Percentiles rank a stretch among this genome's conserved stretches.
These are phyloP conservation scores for Diadegma fenestrale DNA, from an alignment of 2,888 invertebrate genomes.

Conservation along the genomic window DNA sequence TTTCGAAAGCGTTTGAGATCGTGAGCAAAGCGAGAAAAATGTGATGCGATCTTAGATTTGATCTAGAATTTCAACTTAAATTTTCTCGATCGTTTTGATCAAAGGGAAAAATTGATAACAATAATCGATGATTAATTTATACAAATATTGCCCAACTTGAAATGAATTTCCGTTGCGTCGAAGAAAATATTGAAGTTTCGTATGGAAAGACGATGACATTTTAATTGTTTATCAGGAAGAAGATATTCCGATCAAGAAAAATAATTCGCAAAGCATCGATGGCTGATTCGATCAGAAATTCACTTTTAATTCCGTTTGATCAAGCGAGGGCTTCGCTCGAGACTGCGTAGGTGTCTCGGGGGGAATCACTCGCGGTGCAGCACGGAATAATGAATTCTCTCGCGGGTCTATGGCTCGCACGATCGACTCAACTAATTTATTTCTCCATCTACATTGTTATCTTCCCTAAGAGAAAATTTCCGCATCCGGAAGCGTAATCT, in stretches of 20 bases:
- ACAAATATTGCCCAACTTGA: not conserved
- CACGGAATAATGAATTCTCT: constrained; percentile 46
- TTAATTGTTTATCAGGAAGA: constrained; percentile 8
- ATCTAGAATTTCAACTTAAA: not conserved
- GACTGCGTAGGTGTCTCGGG: constrained; percentile 53
- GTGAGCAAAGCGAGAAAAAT: not conserved
- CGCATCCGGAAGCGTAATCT: constrained; percentile 48
- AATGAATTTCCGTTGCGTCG: constrained; percentile 1
- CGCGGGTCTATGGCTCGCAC: not conserved
- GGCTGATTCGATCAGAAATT: constrained; percentile 29
- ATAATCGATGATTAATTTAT: not conserved
- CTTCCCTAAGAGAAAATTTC: constrained; percentile 52
- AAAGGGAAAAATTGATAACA: not conserved
- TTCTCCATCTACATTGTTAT: constrained; percentile 14
- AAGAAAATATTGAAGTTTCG: not conserved
- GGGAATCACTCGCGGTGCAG: constrained; percentile 55
- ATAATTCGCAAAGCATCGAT: constrained; percentile 2
- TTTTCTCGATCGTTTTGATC: not conserved
- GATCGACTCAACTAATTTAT: not conserved
- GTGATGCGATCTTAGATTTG: constrained; percentile 1
- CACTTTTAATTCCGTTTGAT: constrained; percentile 41
- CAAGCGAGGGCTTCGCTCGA: constrained; percentile 32
- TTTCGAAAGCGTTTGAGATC: not conserved
- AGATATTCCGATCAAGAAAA: constrained; percentile 15
- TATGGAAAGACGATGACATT: not conserved